Evolutionary conservation across 2,113 vertebrate genomes (phyloP).

Genomic region (Bostrychus sinensis): DNA sequence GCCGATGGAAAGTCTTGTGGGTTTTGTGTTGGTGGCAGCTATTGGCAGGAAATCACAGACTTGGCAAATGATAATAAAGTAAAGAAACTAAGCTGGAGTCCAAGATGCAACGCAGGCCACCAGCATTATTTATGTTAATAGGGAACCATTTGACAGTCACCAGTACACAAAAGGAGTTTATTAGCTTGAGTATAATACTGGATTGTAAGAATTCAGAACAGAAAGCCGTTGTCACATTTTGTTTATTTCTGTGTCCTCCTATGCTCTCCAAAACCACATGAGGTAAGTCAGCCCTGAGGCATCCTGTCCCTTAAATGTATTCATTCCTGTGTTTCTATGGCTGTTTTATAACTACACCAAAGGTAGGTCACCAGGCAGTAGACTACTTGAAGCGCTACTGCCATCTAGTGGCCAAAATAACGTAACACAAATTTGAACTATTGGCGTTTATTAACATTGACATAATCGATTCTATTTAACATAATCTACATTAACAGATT

Average conservation of each 20-base stretch:
- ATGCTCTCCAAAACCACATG: no score
- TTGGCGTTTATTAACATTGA: no score
- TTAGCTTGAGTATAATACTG: background rate
- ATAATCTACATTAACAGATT: background rate
- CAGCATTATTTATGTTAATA: conserved; percentile 47
- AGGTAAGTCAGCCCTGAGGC: no score
- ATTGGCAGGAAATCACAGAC: conserved; percentile 48
- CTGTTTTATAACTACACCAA: background rate
- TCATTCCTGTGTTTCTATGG: background rate
- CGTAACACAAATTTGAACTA: background rate
- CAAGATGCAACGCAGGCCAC: conserved; percentile 56
- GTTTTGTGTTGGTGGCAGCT: conserved; percentile 61
- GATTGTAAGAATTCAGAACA: conserved; percentile 10
- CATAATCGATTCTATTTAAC: background rate
- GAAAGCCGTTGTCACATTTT: conserved; percentile 2
- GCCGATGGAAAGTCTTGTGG: conserved; percentile 66
- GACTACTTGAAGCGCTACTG: background rate
- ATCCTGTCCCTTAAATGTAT: no score
- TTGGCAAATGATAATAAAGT: conserved; percentile 49
- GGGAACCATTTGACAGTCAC: conserved; percentile 32
- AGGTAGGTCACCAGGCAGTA: background rate
- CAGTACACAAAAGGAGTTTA: conserved; percentile 17
- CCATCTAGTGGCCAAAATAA: conserved; percentile 38
- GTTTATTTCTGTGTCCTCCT: background rate
- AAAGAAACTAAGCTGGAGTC: conserved; percentile 25